phyloP scores from a whole-genome alignment of 2,113 vertebrate species.

The Proterorhinus semilunaris region DNA sequence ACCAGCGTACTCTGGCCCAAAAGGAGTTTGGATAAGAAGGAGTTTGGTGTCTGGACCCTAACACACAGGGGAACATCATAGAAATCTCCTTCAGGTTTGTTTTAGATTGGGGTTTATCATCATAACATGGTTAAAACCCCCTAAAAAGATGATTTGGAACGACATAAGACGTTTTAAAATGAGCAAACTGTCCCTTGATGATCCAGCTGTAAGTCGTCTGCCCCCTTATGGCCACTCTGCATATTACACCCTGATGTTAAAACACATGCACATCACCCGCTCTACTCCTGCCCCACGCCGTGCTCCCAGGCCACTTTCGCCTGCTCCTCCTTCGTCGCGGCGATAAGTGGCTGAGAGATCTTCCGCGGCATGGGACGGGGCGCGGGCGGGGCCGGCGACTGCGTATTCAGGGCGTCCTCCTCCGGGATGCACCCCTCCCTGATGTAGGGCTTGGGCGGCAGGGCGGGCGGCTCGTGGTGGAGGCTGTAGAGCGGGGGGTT shows the following conservation, averaged over 20 bases:
- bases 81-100: too few species aligned
- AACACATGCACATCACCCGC: not conserved
- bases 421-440: conserved; percentile 89
- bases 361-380: conserved; percentile 84
- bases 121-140: too few species aligned
- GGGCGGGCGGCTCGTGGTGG: conserved; percentile 78
- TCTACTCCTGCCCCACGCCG: conserved; percentile 83
- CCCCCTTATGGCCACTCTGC: conserved; percentile 4
- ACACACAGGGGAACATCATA: too few species aligned
- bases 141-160: not conserved
- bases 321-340: conserved; percentile 84
- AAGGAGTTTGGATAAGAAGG: too few species aligned
- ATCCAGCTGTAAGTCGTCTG: not conserved
- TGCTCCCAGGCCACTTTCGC: conserved; percentile 93
- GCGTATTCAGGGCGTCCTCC: conserved; percentile 69
- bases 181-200: not conserved
- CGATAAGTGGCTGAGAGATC: conserved; percentile 84
- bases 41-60: too few species aligned
- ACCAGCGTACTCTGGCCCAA: too few species aligned
- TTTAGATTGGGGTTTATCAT: too few species aligned
- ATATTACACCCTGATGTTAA: not conserved
- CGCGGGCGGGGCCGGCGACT: conserved; percentile 18
- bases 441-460: conserved; percentile 90
- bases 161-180: not conserved
- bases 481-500: conserved; percentile 68